Conservation (phyloP, 2,888 invertebrate genomes). For the Trachelus stipa region DNA sequence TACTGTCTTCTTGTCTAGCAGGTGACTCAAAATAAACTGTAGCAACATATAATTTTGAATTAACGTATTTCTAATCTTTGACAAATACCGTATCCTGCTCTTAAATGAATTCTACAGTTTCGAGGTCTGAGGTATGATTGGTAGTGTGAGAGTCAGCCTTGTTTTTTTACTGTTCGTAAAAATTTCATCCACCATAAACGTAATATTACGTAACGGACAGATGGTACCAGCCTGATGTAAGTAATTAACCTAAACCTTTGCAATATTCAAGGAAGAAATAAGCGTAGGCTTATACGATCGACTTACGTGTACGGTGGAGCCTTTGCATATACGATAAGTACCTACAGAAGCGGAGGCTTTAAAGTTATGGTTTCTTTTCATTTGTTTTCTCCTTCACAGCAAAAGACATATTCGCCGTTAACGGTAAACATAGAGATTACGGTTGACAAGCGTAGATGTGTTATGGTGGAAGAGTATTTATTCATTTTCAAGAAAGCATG, state of each 20-base stretch:
- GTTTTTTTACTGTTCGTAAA: background rate
- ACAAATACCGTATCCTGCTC: too few relatives aligned
- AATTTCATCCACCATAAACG: background rate
- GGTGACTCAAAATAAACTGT: too few relatives aligned
- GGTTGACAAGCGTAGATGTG: background rate
- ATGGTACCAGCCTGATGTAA: background rate
- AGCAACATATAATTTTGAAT: background rate
- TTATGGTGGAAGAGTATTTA: conserved; percentile 4
- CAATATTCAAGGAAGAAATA: background rate
- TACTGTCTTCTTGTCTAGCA: too few relatives aligned
- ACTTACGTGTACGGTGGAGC: background rate
- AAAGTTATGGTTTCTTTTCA: background rate
- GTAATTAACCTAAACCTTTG: background rate
- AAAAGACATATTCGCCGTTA: background rate
- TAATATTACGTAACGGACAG: background rate
- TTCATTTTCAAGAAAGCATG: conserved; percentile 13
- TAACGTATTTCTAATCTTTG: too few relatives aligned
- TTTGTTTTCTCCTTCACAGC: background rate
- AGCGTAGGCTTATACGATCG: background rate
- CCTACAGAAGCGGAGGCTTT: background rate
- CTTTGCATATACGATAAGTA: background rate
- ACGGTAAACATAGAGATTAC: background rate
- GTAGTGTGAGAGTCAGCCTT: background rate
- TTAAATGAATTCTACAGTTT: background rate
- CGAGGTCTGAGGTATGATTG: background rate